These are phyloP conservation scores for Ladona fulva DNA, from an alignment of 1,140 invertebrate species.

Conservation along the genomic window DNA sequence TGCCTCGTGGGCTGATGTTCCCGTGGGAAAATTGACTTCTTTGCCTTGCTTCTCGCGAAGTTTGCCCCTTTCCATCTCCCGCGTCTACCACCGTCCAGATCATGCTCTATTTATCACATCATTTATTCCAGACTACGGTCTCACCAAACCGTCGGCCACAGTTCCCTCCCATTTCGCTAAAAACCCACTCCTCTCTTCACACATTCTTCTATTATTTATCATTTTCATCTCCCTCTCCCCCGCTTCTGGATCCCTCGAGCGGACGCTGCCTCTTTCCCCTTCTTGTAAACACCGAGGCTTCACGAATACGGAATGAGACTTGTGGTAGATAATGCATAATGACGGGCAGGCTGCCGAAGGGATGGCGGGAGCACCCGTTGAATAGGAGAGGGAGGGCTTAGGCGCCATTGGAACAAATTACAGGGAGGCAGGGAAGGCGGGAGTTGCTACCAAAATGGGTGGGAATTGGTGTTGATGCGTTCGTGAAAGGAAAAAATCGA, in stretches of 20 bases:
- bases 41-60: too few species aligned
- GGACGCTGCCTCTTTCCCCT: not conserved
- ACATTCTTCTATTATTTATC: too few species aligned
- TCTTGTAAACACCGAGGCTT: not conserved
- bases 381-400: not conserved
- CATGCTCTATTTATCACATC: too few species aligned
- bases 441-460: not conserved
- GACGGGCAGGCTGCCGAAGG: not conserved
- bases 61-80: too few species aligned
- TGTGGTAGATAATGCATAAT: constrained; percentile 2
- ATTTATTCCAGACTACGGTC: too few species aligned
- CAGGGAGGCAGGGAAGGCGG: not conserved
- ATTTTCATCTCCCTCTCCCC: not conserved
- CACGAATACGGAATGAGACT: not conserved
- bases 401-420: not conserved
- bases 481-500: not conserved
- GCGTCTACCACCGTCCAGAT: too few species aligned
- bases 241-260: not conserved
- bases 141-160: too few species aligned
- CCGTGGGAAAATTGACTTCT: too few species aligned
- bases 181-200: not conserved
- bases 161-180: too few species aligned
- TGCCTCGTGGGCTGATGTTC: too few species aligned
- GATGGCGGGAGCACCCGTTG: not conserved
- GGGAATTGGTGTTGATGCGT: not conserved